These are phyloP conservation scores for Phalacrocorax carbo DNA, from an alignment of 2,113 vertebrate species.

Conservation along the genomic window DNA sequence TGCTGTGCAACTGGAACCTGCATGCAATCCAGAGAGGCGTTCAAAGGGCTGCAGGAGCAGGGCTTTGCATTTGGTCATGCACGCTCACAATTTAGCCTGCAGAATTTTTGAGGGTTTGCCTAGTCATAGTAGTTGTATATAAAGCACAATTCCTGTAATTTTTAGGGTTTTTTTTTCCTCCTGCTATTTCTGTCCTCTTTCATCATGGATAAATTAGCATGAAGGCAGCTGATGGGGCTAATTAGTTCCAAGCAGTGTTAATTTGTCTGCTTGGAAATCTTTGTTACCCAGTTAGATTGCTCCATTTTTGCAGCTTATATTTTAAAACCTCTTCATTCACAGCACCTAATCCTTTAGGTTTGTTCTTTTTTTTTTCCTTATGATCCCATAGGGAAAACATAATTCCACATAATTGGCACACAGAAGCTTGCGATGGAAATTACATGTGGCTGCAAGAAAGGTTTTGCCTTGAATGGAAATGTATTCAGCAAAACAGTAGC, in stretches of 20 bases:
- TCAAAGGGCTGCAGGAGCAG: not conserved
- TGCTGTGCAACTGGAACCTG: not conserved
- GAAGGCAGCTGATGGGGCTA: slow-evolving; percentile 11
- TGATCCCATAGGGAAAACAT: not conserved
- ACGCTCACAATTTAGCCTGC: not conserved
- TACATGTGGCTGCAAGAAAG: not conserved
- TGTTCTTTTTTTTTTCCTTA: not conserved
- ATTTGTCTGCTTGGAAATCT: slow-evolving; percentile 5
- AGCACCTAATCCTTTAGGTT: not conserved
- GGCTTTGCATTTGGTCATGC: fast-evolving
- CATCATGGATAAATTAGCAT: not conserved
- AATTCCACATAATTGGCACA: not conserved
- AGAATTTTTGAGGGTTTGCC: not conserved
- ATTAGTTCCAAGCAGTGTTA: slow-evolving; percentile 29
- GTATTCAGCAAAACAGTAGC: not conserved
- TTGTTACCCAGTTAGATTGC: not conserved
- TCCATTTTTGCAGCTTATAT: not conserved
- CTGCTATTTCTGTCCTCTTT: not conserved
- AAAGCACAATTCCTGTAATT: not conserved
- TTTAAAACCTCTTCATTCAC: not conserved
- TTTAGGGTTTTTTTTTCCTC: not conserved
- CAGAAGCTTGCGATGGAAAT: not conserved
- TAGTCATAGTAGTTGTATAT: not conserved
- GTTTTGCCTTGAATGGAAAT: not conserved
- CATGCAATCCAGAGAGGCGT: fast-evolving